Evolutionary conservation across 2,888 invertebrate species (phyloP).

Genomic region (Diaprepes abbreviatus): DNA sequence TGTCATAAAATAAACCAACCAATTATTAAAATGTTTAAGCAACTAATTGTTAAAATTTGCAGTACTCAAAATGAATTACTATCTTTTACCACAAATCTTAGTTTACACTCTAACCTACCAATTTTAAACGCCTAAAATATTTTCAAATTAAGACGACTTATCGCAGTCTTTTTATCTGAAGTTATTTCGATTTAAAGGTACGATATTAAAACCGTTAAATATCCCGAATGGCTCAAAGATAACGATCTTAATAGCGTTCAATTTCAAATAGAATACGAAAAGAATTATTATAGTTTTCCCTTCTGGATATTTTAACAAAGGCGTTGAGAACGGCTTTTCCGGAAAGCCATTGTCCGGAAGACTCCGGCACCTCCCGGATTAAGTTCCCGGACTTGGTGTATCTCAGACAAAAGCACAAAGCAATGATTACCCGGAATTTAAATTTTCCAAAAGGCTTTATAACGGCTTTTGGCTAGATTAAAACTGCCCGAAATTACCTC

Average conservation of each 20-base stretch:
- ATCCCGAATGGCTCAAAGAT: neutral
- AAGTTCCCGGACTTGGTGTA: conserved; percentile 11
- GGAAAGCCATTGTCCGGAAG: conserved; percentile 10
- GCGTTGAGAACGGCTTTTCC: neutral
- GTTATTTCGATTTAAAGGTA: neutral
- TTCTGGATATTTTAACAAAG: neutral
- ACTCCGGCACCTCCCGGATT: conserved; percentile 10
- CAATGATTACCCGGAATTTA: conserved; percentile 5
- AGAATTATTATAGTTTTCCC: neutral
- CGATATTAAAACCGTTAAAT: neutral
- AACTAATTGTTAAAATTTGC: no score
- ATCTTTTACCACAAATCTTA: no score
- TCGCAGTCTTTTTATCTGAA: neutral
- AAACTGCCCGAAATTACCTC: neutral
- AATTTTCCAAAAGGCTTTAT: neutral
- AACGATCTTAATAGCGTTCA: neutral
- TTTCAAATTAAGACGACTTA: no score
- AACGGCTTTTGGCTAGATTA: neutral
- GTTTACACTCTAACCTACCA: no score
- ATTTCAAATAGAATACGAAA: neutral
- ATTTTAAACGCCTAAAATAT: no score
- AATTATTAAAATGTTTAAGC: no score
- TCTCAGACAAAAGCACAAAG: conserved; percentile 5
- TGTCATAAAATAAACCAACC: no score
- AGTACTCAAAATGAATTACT: no score